Evolutionary conservation across 2,797 vertebrate genomes (phyloP), one percentile per base, ranked within the genome.

Genomic region (Champsocephalus esox): DNA sequence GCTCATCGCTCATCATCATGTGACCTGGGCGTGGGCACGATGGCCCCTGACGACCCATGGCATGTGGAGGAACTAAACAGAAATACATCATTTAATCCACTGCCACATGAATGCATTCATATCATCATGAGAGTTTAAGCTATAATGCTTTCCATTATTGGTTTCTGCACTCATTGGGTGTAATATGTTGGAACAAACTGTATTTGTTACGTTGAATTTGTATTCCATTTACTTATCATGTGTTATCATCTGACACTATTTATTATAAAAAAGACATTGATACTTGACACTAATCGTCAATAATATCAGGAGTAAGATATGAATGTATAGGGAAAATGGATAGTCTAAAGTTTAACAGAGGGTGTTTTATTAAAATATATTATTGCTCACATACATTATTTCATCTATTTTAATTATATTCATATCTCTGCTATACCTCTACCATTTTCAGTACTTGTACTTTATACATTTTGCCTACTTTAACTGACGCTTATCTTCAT

Each of bases 21-120:
- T 91, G 88, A 87, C 71, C 21, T 68, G 71, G 83, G 78, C 82
- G 83, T 68, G 68, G 70, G 0, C 58, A 68, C 48, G 9, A 7
- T 34, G 34, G 1, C 24, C 10, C 11, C 41, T 43, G 66, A 82
- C 49, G 58, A 61, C 43, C 46, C 8, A 8, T 32, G 64, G 57
- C 82, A 77, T 16, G 64, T 66, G 70, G 46, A 49, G 60, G 16
- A 56, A 58, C 38, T 46, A 19, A 64, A 65, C 14, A 13, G 21
- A n/a, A 13, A 69, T n/a, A 55, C 51, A 70, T 63, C 67, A 56
- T 32, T 9, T 56, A 17, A 69, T 65, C n/a, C 45, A 32, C 61
- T 55, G 62, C 11, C 41, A 28, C 3, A 41, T 1, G 16, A 44
- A 45, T n/a, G 9, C 6, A 55, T 32, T 4, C 17, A 24, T 10